These are phyloP conservation scores for Gasteruption jaculator DNA, from an alignment of 2,888 invertebrate species.

Conservation along the genomic window DNA sequence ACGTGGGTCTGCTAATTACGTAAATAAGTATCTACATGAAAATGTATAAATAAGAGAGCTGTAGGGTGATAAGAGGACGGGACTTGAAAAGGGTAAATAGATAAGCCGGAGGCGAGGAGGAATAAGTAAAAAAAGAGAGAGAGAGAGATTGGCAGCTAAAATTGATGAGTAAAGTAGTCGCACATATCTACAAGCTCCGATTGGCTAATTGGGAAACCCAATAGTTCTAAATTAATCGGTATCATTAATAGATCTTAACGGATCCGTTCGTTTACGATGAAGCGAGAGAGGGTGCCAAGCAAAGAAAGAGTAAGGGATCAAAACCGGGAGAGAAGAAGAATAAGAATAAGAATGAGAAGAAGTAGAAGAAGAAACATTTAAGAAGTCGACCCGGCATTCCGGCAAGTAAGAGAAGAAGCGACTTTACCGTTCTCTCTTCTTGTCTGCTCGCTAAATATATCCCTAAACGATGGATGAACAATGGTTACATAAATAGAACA, in stretches of 20 bases:
- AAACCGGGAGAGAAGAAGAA: conserved; percentile 25
- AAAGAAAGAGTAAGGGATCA: conserved; percentile 17
- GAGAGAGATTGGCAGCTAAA: conserved; percentile 18
- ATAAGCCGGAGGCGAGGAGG: conserved; percentile 16
- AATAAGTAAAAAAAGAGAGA: conserved; percentile 8
- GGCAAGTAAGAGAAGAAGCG: conserved; percentile 24
- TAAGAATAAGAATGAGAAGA: conserved; percentile 31
- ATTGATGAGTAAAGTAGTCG: no score
- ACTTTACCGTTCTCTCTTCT: conserved; percentile 10
- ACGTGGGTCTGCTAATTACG: no score
- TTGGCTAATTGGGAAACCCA: conserved; percentile 52
- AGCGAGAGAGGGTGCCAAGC: conserved; percentile 29
- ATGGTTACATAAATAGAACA: conserved; percentile 52
- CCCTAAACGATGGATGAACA: conserved; percentile 51
- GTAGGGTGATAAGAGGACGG: conserved; percentile 13
- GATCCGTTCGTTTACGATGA: no score
- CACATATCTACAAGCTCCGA: no score
- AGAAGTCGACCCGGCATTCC: conserved; percentile 49
- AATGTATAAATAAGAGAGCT: conserved; percentile 20
- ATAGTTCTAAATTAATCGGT: conserved; percentile 53
- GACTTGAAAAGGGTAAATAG: conserved; percentile 10
- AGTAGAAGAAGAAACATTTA: conserved; percentile 39
- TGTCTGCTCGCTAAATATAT: conserved; percentile 45
- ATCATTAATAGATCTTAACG: conserved; percentile 52
- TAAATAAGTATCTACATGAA: no score